Conservation (phyloP, 2,113 vertebrate species). For the Silurus asotus region DNA sequence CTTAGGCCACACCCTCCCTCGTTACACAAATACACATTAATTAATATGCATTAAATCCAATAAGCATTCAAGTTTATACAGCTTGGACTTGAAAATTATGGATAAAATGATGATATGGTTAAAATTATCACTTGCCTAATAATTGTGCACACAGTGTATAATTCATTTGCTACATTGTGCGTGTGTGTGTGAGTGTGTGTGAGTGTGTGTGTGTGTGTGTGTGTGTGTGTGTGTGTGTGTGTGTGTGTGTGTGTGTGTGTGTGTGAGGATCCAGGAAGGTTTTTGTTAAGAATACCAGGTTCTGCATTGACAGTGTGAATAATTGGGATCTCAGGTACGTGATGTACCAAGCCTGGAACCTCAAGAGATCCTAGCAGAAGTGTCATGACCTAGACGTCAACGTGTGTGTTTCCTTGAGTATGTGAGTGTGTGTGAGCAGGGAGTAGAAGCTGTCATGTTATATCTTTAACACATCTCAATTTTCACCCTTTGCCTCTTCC, state of each 20-base stretch:
- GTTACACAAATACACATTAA: too few relatives aligned
- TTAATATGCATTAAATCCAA: too few relatives aligned
- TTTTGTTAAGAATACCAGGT: constrained; percentile 10
- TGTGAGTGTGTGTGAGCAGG: neutral
- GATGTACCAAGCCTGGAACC: constrained; percentile 1
- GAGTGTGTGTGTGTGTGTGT: too few relatives aligned
- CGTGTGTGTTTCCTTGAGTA: neutral
- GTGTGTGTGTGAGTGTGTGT: too few relatives aligned
- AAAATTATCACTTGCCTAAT: too few relatives aligned
- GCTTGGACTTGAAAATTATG: too few relatives aligned
- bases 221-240: neutral
- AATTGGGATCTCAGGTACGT: constrained; percentile 23
- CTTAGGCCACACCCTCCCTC: too few relatives aligned
- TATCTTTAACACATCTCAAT: constrained; percentile 21
- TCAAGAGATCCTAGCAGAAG: neutral
- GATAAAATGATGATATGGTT: too few relatives aligned
- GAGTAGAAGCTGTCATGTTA: neutral
- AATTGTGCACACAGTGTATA: too few relatives aligned
- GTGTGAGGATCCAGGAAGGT: neutral
- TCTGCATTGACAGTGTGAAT: constrained; percentile 21
- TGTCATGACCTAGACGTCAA: neutral
- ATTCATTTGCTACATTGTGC: neutral
- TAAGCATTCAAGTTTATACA: too few relatives aligned
- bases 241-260: neutral
- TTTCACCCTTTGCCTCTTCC: constrained; percentile 22